These are phyloP conservation scores for Molanna angustata DNA, from an alignment of 2,888 invertebrate genomes.

Conservation along the genomic window DNA sequence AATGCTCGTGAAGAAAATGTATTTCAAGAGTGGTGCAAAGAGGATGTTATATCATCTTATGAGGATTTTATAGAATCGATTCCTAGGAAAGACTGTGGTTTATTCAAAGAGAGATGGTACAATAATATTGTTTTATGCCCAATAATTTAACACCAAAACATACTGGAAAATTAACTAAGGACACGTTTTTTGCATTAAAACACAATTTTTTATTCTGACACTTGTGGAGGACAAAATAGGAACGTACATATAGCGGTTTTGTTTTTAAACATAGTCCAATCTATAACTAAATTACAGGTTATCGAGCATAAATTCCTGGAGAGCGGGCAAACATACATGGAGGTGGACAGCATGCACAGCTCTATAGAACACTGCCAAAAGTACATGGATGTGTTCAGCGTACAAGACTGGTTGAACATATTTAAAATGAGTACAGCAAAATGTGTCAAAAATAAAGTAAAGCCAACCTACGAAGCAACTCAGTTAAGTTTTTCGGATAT, in stretches of 20 bases:
- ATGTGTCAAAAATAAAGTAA: neutral
- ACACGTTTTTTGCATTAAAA: too few species aligned
- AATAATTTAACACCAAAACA: neutral
- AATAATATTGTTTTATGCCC: neutral
- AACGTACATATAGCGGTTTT: neutral
- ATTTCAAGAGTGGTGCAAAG: neutral
- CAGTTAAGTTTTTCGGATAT: neutral
- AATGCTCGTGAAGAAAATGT: neutral
- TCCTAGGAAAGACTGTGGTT: neutral
- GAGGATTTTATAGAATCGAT: neutral
- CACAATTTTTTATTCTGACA: too few species aligned
- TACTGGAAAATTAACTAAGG: too few species aligned
- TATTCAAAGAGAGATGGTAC: neutral
- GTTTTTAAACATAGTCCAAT: neutral
- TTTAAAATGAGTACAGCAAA: neutral
- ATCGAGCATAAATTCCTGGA: neutral
- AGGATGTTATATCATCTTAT: neutral
- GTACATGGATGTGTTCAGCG: neutral
- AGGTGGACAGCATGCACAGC: neutral
- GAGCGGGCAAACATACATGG: neutral
- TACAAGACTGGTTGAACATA: neutral
- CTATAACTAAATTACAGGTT: neutral
- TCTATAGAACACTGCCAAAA: neutral
- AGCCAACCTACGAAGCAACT: neutral
- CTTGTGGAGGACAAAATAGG: too few species aligned